These are phyloP conservation scores for Drosophila mimetica DNA, from an alignment of 2,888 invertebrate species.

Conservation along the genomic window DNA sequence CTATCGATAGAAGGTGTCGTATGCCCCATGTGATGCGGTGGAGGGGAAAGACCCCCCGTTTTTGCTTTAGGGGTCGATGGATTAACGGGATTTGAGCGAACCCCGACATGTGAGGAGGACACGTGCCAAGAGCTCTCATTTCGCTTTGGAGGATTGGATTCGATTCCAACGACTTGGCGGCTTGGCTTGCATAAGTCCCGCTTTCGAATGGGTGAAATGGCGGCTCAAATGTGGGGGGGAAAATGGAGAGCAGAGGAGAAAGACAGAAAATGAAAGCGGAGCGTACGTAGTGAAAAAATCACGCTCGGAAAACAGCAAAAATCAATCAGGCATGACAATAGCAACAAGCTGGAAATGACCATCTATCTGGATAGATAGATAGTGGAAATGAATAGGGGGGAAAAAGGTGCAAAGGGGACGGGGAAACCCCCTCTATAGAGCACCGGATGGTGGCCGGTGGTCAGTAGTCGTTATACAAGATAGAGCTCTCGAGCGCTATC, in stretches of 20 bases:
- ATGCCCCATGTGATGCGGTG: not conserved
- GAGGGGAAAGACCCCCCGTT: not conserved
- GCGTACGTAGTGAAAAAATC: conserved; percentile 21
- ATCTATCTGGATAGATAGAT: not conserved
- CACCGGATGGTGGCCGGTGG: conserved; percentile 1
- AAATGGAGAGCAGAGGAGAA: conserved; percentile 2
- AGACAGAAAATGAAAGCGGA: conserved; percentile 25
- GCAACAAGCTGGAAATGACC: conserved; percentile 10
- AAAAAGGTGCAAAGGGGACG: not conserved
- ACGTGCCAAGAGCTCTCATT: conserved; percentile 36
- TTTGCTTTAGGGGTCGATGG: conserved; percentile 23
- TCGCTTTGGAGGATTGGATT: conserved; percentile 17
- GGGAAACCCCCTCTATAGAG: not conserved
- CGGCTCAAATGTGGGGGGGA: not conserved
- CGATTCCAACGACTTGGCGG: conserved; percentile 10
- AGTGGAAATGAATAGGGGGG: conserved; percentile 6
- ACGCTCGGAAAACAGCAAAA: conserved; percentile 28
- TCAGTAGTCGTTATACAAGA: conserved; percentile 11
- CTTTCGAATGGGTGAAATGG: conserved; percentile 3
- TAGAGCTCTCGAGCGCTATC: conserved; percentile 4
- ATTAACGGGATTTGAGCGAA: conserved; percentile 27
- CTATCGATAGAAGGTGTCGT: not conserved
- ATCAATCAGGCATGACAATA: conserved; percentile 34
- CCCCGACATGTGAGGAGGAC: conserved; percentile 28
- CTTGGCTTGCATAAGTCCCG: conserved; percentile 34